Conservation (phyloP, 2,113 vertebrate genomes). For the Oxyura jamaicensis region DNA sequence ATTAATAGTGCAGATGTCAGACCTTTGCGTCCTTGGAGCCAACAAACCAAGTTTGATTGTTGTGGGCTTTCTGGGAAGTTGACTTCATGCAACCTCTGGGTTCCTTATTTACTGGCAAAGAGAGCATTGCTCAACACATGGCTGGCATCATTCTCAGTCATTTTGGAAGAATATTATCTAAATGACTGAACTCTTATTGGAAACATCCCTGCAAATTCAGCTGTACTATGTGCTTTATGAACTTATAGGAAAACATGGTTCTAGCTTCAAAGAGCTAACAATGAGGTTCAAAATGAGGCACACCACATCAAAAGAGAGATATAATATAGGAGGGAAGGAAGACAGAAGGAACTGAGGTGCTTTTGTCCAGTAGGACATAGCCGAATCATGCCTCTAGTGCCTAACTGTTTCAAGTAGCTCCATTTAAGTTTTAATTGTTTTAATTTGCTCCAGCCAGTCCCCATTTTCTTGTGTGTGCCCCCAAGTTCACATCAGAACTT, state of each 20-base stretch:
- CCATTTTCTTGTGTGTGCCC: neutral
- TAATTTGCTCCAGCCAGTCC: neutral
- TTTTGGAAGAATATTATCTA: conserved; percentile 43
- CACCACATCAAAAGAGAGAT: conserved; percentile 56
- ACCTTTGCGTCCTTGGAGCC: conserved; percentile 22
- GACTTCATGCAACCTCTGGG: neutral
- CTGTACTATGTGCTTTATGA: conserved; percentile 18
- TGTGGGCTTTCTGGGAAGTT: conserved; percentile 49
- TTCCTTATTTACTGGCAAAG: conserved; percentile 20
- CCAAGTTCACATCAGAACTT: neutral
- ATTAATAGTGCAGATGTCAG: conserved; percentile 50
- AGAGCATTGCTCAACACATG: conserved; percentile 53
- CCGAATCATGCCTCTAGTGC: neutral
- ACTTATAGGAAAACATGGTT: conserved; percentile 9
- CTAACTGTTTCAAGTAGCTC: neutral
- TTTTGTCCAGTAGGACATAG: conserved; percentile 7
- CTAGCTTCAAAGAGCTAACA: conserved; percentile 59
- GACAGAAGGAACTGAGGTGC: neutral
- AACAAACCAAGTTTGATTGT: conserved; percentile 32
- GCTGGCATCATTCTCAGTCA: conserved; percentile 20
- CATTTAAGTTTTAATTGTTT: neutral
- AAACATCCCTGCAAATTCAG: conserved; percentile 60
- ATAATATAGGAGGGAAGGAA: neutral
- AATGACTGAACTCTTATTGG: conserved; percentile 50
- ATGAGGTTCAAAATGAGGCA: conserved; percentile 48